Conservation (phyloP, 2,797 vertebrate species). For the Staurois parvus region DNA sequence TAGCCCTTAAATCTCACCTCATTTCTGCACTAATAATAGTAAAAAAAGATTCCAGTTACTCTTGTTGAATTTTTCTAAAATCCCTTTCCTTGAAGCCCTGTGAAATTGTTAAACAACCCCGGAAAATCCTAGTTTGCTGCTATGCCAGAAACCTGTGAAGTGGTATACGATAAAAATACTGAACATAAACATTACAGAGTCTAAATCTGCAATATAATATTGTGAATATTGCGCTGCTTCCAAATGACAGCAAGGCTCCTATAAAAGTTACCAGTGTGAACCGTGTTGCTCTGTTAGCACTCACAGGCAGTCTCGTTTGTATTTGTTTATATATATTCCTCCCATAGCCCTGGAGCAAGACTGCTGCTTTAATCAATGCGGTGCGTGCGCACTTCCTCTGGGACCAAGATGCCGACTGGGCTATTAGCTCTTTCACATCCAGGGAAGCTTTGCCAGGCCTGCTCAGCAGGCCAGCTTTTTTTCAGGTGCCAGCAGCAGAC, state of each 20-base stretch:
- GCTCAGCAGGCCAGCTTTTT: constrained; percentile 38
- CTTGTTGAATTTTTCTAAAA: too few relatives aligned
- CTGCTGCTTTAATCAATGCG: constrained; percentile 42
- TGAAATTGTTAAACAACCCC: too few relatives aligned
- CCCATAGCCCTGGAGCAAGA: constrained; percentile 38
- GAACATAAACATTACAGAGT: neutral
- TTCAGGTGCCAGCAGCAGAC: constrained; percentile 54
- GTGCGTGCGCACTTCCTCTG: constrained; percentile 48
- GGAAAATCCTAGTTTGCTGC: neutral
- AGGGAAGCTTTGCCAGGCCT: too few relatives aligned
- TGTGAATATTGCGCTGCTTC: constrained; percentile 23
- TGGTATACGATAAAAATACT: neutral
- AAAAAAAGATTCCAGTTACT: too few relatives aligned
- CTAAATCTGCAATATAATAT: constrained; percentile 14
- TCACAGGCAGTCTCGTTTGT: constrained; percentile 35
- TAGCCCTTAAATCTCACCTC: too few relatives aligned
- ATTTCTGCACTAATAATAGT: too few relatives aligned
- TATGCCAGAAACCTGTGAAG: neutral
- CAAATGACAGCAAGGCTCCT: constrained; percentile 10
- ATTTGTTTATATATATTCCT: constrained; percentile 51
- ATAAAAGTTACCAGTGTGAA: constrained; percentile 19
- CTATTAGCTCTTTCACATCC: constrained; percentile 53
- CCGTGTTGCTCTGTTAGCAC: neutral
- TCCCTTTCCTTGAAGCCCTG: too few relatives aligned
- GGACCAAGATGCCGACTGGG: constrained; percentile 46